These are phyloP conservation scores for Hyppa rectilinea DNA, from an alignment of 2,888 invertebrate genomes.

Conservation along the genomic window DNA sequence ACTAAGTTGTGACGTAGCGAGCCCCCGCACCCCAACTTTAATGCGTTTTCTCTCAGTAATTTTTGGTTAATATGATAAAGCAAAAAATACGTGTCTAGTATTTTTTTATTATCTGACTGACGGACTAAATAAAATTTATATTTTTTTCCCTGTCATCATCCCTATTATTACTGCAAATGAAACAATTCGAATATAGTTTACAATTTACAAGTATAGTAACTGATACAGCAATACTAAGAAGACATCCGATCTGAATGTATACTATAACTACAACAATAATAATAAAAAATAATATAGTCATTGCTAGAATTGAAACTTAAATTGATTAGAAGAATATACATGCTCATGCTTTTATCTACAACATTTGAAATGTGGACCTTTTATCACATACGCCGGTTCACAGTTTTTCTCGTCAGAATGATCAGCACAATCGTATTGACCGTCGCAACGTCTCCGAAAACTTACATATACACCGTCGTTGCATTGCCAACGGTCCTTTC, in stretches of 20 bases:
- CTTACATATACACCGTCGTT: constrained; percentile 81
- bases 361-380: constrained; percentile 59
- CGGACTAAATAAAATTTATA: too few relatives aligned
- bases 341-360: constrained; percentile 53
- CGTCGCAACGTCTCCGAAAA: constrained; percentile 80
- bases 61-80: too few relatives aligned
- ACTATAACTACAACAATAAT: constrained; percentile 36
- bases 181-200: constrained; percentile 3
- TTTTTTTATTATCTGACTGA: too few relatives aligned
- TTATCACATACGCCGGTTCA: constrained; percentile 58
- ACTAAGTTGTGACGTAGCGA: too few relatives aligned
- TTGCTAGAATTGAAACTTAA: constrained; percentile 6
- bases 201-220: neutral
- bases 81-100: too few relatives aligned
- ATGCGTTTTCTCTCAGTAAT: too few relatives aligned
- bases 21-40: too few relatives aligned
- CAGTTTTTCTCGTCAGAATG: constrained; percentile 91
- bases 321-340: constrained; percentile 23
- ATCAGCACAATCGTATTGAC: constrained; percentile 90
- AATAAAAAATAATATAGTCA: constrained; percentile 10
- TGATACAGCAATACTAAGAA: constrained; percentile 26
- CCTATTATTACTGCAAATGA: neutral
- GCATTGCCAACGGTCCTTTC: constrained; percentile 67
- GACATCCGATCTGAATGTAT: neutral
- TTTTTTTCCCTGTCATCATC: too few relatives aligned